Conservation (phyloP, 2,888 invertebrate species). For the Oscheius myriophilus region DNA sequence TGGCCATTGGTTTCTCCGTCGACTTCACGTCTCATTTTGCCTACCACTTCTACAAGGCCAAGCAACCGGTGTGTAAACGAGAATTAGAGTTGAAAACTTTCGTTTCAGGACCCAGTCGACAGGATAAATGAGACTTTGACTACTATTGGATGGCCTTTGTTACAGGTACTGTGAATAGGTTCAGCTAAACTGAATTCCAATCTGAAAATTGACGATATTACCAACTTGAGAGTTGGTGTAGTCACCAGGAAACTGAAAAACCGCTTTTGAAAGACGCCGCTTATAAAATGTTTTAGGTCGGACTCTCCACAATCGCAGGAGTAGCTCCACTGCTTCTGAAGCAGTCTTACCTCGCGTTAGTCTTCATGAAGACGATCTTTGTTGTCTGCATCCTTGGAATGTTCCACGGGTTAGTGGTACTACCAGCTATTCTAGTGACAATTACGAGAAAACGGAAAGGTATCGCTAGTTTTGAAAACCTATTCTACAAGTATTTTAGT, state of each 20-base stretch:
- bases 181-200: too few species aligned
- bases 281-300: constrained; percentile 42
- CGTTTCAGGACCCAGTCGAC: constrained; percentile 48
- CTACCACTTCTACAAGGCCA: constrained; percentile 65
- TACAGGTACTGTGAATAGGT: constrained; percentile 49
- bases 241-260: too few species aligned
- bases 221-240: too few species aligned
- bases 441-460: constrained; percentile 27
- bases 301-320: constrained; percentile 65
- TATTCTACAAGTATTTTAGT: constrained; percentile 6
- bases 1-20: constrained; percentile 67
- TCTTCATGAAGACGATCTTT: constrained; percentile 64
- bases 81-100: neutral
- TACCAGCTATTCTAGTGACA: constrained; percentile 60
- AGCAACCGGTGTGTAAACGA: constrained; percentile 42
- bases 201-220: too few species aligned
- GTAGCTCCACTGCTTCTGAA: constrained; percentile 63
- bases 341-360: constrained; percentile 65
- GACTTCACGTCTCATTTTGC: constrained; percentile 67
- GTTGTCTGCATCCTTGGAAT: constrained; percentile 65
- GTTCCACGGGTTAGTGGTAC: constrained; percentile 63
- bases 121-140: constrained; percentile 58
- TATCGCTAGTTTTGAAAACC: too few species aligned
- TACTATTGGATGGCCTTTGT: constrained; percentile 64
- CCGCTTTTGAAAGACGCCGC: neutral